Percentiles rank a stretch among this genome's conserved stretches.
These are phyloP conservation scores for Cyclura pinguis DNA, from an alignment of 2,797 vertebrate species.

Conservation along the genomic window DNA sequence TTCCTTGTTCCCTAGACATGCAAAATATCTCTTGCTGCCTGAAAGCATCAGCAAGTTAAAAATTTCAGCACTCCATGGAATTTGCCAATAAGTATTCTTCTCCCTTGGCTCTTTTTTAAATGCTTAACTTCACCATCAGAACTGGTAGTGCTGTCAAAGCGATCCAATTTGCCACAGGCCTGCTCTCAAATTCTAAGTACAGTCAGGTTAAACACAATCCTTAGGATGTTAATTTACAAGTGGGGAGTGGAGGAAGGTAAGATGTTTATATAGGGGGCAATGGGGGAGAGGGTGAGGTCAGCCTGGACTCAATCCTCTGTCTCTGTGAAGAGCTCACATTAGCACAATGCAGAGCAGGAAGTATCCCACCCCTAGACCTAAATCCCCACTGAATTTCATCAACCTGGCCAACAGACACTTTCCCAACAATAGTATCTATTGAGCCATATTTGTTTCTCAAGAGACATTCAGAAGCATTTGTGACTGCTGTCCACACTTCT, in stretches of 20 bases:
- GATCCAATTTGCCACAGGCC: not conserved
- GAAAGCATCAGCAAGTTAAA: conserved; percentile 55
- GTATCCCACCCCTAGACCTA: not conserved
- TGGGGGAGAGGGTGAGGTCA: not conserved
- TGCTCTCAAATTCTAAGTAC: conserved; percentile 2
- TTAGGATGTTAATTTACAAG: not conserved
- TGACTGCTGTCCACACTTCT: not conserved
- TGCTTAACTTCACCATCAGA: conserved; percentile 26
- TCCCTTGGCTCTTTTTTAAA: conserved; percentile 20
- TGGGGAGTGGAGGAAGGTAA: not conserved
- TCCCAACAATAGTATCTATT: not conserved
- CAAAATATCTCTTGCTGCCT: conserved; percentile 54
- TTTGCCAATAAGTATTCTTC: conserved; percentile 43
- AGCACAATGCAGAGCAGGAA: not conserved
- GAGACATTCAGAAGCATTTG: not conserved
- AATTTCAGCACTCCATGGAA: conserved; percentile 62
- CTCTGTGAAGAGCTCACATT: not conserved
- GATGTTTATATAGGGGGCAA: not conserved
- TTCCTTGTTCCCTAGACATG: conserved; percentile 59
- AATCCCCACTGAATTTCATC: not conserved
- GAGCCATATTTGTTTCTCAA: not conserved
- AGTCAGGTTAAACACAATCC: not conserved
- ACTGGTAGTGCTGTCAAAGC: conserved; percentile 18
- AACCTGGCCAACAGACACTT: not conserved
- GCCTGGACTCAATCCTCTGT: not conserved